Evolutionary conservation across 2,113 vertebrate genomes (phyloP).

Genomic region (Chelonoidis abingdonii): DNA sequence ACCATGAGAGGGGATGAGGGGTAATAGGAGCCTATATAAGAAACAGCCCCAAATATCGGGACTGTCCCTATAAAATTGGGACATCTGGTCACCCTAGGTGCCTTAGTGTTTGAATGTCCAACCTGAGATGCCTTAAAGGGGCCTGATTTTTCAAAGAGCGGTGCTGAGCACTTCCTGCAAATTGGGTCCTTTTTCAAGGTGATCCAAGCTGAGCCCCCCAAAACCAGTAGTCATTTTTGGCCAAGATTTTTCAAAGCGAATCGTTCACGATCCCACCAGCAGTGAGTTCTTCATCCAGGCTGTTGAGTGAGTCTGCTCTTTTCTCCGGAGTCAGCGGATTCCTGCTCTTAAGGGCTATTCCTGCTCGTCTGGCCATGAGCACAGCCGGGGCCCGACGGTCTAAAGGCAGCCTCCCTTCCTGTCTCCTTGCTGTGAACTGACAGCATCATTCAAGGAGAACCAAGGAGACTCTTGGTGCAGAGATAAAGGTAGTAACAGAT

Average conservation of each 20-base stretch:
- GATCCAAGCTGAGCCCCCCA: neutral
- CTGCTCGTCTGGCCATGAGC: neutral
- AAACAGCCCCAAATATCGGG: too few species aligned
- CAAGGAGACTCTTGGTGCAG: neutral
- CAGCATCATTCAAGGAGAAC: constrained; percentile 5
- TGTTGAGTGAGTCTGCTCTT: neutral
- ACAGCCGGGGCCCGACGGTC: neutral
- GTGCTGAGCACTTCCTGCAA: neutral
- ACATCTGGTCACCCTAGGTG: too few species aligned
- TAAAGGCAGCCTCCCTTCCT: neutral
- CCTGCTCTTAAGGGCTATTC: neutral
- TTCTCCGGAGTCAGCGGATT: neutral
- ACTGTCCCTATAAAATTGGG: too few species aligned
- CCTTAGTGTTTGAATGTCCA: neutral
- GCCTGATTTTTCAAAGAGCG: neutral
- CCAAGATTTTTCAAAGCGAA: neutral
- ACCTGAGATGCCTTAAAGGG: rapidly evolving
- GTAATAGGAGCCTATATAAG: too few species aligned
- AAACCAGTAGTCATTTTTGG: neutral
- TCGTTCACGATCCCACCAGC: neutral
- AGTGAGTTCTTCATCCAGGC: neutral
- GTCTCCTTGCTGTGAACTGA: neutral
- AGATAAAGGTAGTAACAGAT: neutral
- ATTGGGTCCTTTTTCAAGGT: neutral
- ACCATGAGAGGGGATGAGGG: too few species aligned